phyloP scores from a whole-genome alignment of 2,113 vertebrate species.

The Canis aureus region DNA sequence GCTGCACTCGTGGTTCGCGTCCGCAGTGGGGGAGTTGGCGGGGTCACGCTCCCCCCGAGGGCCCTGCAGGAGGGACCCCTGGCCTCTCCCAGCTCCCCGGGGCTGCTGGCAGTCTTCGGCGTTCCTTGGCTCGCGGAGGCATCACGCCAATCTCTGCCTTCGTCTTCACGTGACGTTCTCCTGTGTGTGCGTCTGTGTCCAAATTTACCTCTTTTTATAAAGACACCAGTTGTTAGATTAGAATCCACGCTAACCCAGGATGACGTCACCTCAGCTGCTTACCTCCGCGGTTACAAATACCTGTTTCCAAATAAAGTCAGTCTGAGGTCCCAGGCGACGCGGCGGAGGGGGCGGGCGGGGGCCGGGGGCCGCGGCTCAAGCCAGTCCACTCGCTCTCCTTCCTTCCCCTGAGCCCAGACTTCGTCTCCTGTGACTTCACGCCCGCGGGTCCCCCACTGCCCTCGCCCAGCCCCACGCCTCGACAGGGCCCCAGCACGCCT shows the following conservation, averaged over 20 bases:
- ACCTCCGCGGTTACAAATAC: not conserved
- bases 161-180: not conserved
- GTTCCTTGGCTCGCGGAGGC: not conserved
- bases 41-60: not conserved
- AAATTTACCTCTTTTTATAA: not conserved
- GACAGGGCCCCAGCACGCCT: too few relatives aligned
- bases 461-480: not conserved
- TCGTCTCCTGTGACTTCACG: not conserved
- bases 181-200: not conserved
- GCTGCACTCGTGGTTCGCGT: not conserved
- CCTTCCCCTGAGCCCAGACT: not conserved
- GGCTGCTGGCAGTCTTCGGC: not conserved
- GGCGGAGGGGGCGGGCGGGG: not conserved
- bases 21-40: not conserved
- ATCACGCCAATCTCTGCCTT: not conserved
- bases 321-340: not conserved
- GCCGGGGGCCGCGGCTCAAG: not conserved
- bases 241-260: not conserved
- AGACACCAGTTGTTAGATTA: not conserved
- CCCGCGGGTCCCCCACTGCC: too few relatives aligned
- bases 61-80: not conserved
- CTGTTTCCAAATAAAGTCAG: constrained; percentile 25
- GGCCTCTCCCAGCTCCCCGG: not conserved
- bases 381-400: not conserved
- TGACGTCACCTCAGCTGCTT: not conserved